Percentiles rank a stretch among this genome's conserved stretches.
phyloP scores from a whole-genome alignment of 2,113 vertebrate species.

The Bungarus multicinctus region DNA sequence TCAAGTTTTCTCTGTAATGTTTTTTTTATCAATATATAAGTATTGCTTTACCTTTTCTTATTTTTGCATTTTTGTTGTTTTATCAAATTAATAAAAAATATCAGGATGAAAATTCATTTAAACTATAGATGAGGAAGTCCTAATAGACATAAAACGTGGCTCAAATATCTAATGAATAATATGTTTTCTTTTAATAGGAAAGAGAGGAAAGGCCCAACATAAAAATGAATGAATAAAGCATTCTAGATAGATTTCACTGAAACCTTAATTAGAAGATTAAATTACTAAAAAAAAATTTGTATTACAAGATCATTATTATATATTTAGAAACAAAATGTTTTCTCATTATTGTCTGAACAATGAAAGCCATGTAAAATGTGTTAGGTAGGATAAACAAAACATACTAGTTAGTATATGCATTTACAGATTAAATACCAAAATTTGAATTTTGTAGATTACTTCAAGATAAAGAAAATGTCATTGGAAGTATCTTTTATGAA shows the following conservation, averaged over 20 bases:
- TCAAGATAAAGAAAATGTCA: neutral
- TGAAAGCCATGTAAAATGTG: neutral
- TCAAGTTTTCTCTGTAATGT: neutral
- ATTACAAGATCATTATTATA: neutral
- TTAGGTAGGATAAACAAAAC: neutral
- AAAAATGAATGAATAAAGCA: neutral
- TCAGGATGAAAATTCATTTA: neutral
- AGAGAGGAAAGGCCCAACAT: too few relatives aligned
- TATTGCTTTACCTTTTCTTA: neutral
- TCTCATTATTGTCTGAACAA: neutral
- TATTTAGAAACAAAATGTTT: neutral
- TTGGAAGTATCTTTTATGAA: neutral
- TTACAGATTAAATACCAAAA: neutral
- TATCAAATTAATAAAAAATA: neutral
- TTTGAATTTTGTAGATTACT: neutral
- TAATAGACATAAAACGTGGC: neutral
- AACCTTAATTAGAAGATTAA: neutral
- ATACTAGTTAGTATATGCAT: neutral
- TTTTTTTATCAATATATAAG: neutral
- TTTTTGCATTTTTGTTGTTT: neutral
- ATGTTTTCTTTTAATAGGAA: neutral
- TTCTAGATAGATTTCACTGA: neutral
- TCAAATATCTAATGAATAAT: slow-evolving; percentile 1
- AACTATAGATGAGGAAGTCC: neutral
- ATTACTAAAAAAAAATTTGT: neutral